Conservation (phyloP, 92 coral and sea anemone genomes). For the Isaurus tuberculatus region DNA sequence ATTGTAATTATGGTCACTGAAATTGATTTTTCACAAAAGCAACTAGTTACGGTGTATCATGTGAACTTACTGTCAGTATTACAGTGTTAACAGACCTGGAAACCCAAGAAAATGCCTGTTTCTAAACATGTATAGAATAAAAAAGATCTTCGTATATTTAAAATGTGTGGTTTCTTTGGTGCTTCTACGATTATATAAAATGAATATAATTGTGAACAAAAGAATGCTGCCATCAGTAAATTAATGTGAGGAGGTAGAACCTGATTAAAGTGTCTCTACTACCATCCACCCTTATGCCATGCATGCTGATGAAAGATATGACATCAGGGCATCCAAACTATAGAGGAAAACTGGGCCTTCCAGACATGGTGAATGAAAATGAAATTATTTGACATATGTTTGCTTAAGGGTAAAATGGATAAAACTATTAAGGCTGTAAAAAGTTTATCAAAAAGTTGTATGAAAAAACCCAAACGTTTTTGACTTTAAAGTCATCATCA, state of each 20-base stretch:
- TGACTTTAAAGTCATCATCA: no score
- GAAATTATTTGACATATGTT: neutral
- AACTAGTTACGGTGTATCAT: neutral
- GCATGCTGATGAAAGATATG: neutral
- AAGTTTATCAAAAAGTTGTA: no score
- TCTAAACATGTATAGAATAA: no score
- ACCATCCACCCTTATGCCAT: neutral
- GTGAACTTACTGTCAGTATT: slow-evolving; percentile 9
- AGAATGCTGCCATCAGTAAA: neutral
- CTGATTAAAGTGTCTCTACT: neutral
- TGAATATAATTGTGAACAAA: neutral
- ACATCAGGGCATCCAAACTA: neutral
- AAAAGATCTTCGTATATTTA: no score
- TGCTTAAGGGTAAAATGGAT: no score
- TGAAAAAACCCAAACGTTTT: no score
- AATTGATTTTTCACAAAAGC: neutral
- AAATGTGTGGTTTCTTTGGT: no score
- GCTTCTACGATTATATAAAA: no score
- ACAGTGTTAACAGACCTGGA: neutral
- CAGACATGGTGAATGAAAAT: neutral
- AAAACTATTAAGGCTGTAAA: no score
- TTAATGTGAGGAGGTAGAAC: neutral
- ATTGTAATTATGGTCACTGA: neutral
- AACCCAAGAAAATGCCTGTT: neutral
- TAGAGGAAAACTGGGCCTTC: neutral